Base-by-base conservation (phyloP, 1,140 invertebrate genomes). In the Episyrphus balteatus region DNA sequence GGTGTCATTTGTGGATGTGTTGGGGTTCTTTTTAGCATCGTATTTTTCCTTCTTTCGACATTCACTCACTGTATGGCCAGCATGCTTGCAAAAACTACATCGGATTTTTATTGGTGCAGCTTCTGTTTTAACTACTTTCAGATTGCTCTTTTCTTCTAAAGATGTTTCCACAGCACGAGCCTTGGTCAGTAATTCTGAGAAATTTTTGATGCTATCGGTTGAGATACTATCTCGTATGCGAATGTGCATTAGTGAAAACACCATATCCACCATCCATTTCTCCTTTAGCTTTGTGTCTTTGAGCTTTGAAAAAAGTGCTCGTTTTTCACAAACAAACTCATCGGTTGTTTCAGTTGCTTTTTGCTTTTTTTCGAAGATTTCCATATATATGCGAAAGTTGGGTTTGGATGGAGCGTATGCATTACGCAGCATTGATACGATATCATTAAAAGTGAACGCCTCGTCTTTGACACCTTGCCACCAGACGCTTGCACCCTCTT, bases 401-500 rank as follows among this genome's bases (percentile, higher is more conserved):
- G 44, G 43, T 19, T 36, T 31, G n/a, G 19, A 39, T 13, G 37
- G 40, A 19, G 33, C 14, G 37, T 44, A 48, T 32, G 45, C 43
- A 15, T 34, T 48, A 8, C 36, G 18, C 14, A 53, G 42, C 9
- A 45, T 21, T 9, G 15, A 13, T 6, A 44, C 26, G 12, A 41
- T 52, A 2, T 53, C 43, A 13, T 46, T 17, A 42, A 53, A 55
- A 2, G 30, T 51, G 14, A 5, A 18, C 8, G 51, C 42, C 13
- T n/a, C 42, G 12, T 31, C 10, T 47, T 54, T 56, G 5, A 53
- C 44, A 13, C 54, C 57, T 42, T 48, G 42, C 54, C 54, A 58
- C 54, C 56, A 59, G 10, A 26, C 45, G 9, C 52, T 54, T n/a
- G 57, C 57, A 15, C 21, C 17, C 10, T 49, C 50, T 14, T 54